Base-by-base conservation (phyloP, 1,140 invertebrate genomes). In the Calephelis virginiensis region DNA sequence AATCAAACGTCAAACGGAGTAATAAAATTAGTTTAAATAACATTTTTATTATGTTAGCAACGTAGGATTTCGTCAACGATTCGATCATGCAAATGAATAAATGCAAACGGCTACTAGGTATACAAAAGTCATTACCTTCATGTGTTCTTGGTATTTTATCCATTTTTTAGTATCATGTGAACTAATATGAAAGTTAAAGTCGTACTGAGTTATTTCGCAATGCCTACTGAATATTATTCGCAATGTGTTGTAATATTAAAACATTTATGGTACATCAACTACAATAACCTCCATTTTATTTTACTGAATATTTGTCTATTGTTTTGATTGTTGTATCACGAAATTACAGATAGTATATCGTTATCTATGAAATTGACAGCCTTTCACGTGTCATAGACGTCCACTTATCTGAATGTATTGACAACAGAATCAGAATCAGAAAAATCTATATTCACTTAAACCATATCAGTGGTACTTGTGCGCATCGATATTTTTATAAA, bases 121-220 rank as follows among this genome's bases (percentile, higher is more conserved):
- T 12, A 38, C 14, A 48, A 14, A 47, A 67, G 69, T 46, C 75
- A 79, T 90, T 94, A 96, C 95, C 95, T 94, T 96, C 95, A 74
- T 96, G 95, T 61, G 95, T 96, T 75, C 94, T 93, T 49, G 95
- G 94, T 83, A 96, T 95, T 86, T 94, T 94, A 80, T 95, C 95
- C 95, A 96, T 96, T 77, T 91, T 74, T 46, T 53, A 71, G 14
- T 71, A 60, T 53, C 67, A 72, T 76, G 10, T 43, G 60, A 46
- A 64, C 14, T n/a, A 13, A 45, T 47, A n/a, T 46, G 11, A 61
- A 48, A 38, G 38, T 61, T 61, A 13, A 28, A 43, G 7, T n/a
- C 13, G 10, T 17, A 13, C 61, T n/a, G n/a, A 45, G 28, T 65
- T 65, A 53, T 59, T 45, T 13, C 13, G n/a, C 12, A n/a, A 59